These are phyloP conservation scores for Diaprepes abbreviatus DNA, from an alignment of 2,888 invertebrate genomes.

Conservation along the genomic window DNA sequence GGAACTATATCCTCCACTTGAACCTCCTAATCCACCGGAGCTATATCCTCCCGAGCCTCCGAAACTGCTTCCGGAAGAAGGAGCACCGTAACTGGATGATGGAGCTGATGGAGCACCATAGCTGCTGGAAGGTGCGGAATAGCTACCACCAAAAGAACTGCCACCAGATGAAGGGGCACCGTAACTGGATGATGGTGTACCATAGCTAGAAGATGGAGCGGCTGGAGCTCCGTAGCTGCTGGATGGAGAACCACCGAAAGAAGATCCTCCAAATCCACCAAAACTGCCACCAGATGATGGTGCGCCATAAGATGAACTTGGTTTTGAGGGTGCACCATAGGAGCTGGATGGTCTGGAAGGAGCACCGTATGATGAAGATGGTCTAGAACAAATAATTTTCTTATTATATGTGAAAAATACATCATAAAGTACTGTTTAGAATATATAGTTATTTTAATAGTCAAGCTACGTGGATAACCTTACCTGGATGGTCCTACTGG, in stretches of 20 bases:
- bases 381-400: conserved; percentile 55
- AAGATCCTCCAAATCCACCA: conserved; percentile 52
- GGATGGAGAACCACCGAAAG: conserved; percentile 66
- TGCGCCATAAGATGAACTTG: conserved; percentile 61
- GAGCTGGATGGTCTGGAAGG: conserved; percentile 58
- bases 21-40: conserved; percentile 47
- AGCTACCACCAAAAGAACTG: conserved; percentile 54
- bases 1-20: conserved; percentile 43
- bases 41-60: conserved; percentile 48
- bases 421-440: too few species aligned
- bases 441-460: too few species aligned
- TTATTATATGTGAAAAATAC: too few species aligned
- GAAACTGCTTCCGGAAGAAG: conserved; percentile 42
- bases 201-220: conserved; percentile 54
- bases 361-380: conserved; percentile 55
- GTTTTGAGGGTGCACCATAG: conserved; percentile 65
- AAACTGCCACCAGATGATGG: conserved; percentile 57
- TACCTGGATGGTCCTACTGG: conserved; percentile 65
- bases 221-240: conserved; percentile 72
- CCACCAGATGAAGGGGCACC: conserved; percentile 59
- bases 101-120: conserved; percentile 50
- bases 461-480: too few species aligned
- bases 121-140: conserved; percentile 47
- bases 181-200: conserved; percentile 60
- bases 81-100: conserved; percentile 59